Evolutionary conservation across 2,113 vertebrate genomes (phyloP).

Genomic region (Balaeniceps rex): DNA sequence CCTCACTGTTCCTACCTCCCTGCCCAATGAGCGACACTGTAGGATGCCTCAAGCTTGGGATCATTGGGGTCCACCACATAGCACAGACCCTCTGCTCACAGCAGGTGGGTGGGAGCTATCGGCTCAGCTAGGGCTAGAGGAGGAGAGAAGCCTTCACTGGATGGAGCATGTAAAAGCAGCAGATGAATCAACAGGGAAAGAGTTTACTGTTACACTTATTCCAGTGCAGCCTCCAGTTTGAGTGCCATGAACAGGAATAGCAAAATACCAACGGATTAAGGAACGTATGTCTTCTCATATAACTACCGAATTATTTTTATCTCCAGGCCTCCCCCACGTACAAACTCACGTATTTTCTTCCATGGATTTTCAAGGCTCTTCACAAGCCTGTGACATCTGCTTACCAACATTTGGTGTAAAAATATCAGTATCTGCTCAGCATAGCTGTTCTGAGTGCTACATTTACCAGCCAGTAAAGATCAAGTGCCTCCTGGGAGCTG

Average conservation of each 20-base stretch:
- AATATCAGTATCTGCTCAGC: conserved; percentile 28
- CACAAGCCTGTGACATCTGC: conserved; percentile 35
- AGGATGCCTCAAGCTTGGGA: not conserved
- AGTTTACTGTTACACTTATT: not conserved
- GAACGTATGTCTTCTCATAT: not conserved
- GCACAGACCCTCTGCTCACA: not conserved
- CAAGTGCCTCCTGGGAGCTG: conserved; percentile 43
- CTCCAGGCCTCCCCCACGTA: conserved; percentile 8
- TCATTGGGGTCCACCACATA: rapidly evolving
- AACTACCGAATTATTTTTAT: conserved; percentile 1
- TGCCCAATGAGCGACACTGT: not conserved
- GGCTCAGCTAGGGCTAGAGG: not conserved
- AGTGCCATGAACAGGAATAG: not conserved
- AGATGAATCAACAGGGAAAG: not conserved
- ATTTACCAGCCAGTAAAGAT: conserved; percentile 45
- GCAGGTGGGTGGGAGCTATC: not conserved
- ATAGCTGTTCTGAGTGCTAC: conserved; percentile 8
- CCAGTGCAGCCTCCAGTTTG: conserved; percentile 7
- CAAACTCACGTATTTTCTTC: not conserved
- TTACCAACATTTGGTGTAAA: conserved; percentile 57
- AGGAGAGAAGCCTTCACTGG: not conserved
- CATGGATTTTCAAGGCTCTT: conserved; percentile 18
- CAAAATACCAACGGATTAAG: not conserved
- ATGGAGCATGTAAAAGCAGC: not conserved
- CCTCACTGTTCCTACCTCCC: not conserved